Conservation (phyloP, 2,113 vertebrate genomes). For the Abramis brama region DNA sequence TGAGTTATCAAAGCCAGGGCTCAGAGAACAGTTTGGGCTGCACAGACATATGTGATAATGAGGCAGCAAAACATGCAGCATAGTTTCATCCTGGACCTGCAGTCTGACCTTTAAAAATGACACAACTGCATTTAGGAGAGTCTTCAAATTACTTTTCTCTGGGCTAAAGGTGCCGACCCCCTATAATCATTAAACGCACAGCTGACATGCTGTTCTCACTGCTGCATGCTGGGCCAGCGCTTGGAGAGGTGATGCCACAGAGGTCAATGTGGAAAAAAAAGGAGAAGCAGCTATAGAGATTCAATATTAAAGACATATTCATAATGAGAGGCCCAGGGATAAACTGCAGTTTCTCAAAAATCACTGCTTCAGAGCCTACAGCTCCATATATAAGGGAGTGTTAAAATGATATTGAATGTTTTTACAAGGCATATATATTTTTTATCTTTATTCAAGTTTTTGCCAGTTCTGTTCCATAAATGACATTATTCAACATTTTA, state of each 20-base stretch:
- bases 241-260: constrained; percentile 55
- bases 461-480: not conserved
- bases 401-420: not conserved
- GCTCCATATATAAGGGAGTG: not conserved
- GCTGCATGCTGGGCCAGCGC: constrained; percentile 59
- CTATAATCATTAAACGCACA: constrained; percentile 65
- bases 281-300: constrained; percentile 43
- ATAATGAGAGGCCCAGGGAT: constrained; percentile 55
- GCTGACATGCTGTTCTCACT: constrained; percentile 51
- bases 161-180: constrained; percentile 60
- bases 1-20: constrained; percentile 52
- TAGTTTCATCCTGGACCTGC: constrained; percentile 41
- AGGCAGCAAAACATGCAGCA: constrained; percentile 54
- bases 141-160: constrained; percentile 64
- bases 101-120: constrained; percentile 38
- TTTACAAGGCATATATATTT: not conserved
- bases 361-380: constrained; percentile 1
- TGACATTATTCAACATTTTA: not conserved
- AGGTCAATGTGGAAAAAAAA: constrained; percentile 62
- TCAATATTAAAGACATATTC: constrained; percentile 54
- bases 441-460: not conserved
- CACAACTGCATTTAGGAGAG: constrained; percentile 47
- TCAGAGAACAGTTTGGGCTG: constrained; percentile 35
- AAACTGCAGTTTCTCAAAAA: constrained; percentile 32
- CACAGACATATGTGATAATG: constrained; percentile 52